phyloP scores from a whole-genome alignment of 1,140 invertebrate species.

The Manduca sexta region DNA sequence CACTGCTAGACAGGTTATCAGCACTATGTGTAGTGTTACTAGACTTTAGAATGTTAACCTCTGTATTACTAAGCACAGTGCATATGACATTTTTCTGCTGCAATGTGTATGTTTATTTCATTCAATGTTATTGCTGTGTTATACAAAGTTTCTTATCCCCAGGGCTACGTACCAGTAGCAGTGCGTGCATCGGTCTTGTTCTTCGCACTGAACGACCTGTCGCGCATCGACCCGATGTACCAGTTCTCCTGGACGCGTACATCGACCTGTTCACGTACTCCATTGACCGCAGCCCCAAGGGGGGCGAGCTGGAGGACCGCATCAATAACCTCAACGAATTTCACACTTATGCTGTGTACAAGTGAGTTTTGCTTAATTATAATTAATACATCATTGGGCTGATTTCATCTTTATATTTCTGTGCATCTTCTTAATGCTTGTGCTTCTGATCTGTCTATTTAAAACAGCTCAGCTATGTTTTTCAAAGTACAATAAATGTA shows the following conservation, averaged over 20 bases:
- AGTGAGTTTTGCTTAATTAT: conserved; percentile 74
- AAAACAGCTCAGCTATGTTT: too few species aligned
- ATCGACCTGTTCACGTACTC: conserved; percentile 85
- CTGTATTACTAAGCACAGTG: too few species aligned
- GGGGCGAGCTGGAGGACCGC: conserved; percentile 78
- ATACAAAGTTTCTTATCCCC: conserved; percentile 42
- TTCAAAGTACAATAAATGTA: too few species aligned
- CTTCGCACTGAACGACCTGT: conserved; percentile 92
- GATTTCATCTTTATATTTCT: too few species aligned
- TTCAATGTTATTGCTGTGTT: too few species aligned
- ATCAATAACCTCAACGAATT: conserved; percentile 87
- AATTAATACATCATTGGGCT: too few species aligned
- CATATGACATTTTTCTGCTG: neutral
- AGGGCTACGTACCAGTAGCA: conserved; percentile 88
- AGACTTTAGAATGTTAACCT: too few species aligned
- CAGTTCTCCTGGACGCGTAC: conserved; percentile 93
- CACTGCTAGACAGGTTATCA: conserved; percentile 80
- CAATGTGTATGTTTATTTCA: too few species aligned
- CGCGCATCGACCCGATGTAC: conserved; percentile 94
- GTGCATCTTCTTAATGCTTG: too few species aligned
- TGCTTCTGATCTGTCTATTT: too few species aligned
- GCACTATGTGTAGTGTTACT: neutral
- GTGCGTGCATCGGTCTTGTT: conserved; percentile 90
- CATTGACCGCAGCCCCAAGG: conserved; percentile 84
- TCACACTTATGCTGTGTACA: conserved; percentile 90